Evolutionary conservation across 2,797 vertebrate genomes (phyloP).

Genomic region (Halcyon leucocephala): DNA sequence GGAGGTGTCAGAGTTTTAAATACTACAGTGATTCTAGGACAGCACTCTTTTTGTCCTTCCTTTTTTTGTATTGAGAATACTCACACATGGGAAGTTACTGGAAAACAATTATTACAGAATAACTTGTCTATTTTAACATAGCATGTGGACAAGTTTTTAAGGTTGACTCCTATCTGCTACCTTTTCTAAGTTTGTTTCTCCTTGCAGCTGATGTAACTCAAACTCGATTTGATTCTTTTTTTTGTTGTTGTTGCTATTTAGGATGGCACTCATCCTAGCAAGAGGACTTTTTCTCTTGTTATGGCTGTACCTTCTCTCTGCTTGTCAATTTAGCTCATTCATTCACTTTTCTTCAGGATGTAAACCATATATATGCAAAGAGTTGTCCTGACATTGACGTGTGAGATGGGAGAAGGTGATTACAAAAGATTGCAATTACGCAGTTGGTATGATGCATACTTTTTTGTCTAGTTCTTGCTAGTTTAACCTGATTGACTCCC

Average conservation of each 20-base stretch:
- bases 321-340: not conserved
- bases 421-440: not conserved
- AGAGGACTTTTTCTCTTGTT: not conserved
- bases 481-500: not conserved
- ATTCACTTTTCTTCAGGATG: not conserved
- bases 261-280: not conserved
- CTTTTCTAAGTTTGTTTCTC: not conserved
- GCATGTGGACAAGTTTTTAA: not conserved
- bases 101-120: not conserved
- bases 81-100: not conserved
- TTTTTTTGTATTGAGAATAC: slow-evolving; percentile 2
- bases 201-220: not conserved
- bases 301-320: not conserved
- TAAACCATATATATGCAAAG: not conserved
- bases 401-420: not conserved
- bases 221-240: not conserved
- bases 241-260: not conserved
- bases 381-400: not conserved
- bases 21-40: not conserved
- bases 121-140: not conserved
- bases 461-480: not conserved
- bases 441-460: not conserved
- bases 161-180: not conserved
- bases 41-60: not conserved
- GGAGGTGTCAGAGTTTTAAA: slow-evolving; percentile 32